Evolutionary conservation across 2,888 invertebrate genomes (phyloP).

Genomic region (Drosophila cyrtoloma): DNA sequence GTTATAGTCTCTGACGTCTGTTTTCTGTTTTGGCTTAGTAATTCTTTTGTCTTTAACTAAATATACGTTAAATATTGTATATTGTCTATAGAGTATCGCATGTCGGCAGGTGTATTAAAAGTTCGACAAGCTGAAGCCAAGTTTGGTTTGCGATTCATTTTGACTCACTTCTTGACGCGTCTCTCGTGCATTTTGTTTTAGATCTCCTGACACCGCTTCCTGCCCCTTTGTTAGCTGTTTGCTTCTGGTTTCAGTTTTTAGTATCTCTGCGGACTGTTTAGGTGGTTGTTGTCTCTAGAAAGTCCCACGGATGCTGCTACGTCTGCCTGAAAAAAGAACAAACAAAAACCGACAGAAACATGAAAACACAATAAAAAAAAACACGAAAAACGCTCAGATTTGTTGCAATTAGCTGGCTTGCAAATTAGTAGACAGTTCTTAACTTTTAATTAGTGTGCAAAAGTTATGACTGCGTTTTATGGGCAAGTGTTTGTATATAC

Average conservation of each 20-base stretch:
- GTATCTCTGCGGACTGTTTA: slow-evolving; percentile 22
- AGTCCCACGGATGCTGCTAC: slow-evolving; percentile 45
- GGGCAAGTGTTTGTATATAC: not conserved
- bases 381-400: slow-evolving; percentile 35
- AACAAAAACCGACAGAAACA: slow-evolving; percentile 1
- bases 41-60: not conserved
- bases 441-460: slow-evolving; percentile 74
- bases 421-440: slow-evolving; percentile 55
- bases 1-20: not conserved
- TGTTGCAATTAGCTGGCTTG: slow-evolving; percentile 64
- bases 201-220: not conserved
- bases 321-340: slow-evolving; percentile 51
- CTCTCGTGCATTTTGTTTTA: slow-evolving; percentile 79
- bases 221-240: not conserved
- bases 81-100: not conserved
- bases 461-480: slow-evolving; percentile 57
- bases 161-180: slow-evolving; percentile 83
- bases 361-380: slow-evolving; percentile 17
- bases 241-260: slow-evolving; percentile 8
- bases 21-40: not conserved
- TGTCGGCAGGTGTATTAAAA: not conserved
- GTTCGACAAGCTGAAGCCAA: not conserved
- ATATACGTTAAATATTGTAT: not conserved
- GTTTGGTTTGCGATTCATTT: not conserved
- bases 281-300: slow-evolving; percentile 51